Base-by-base conservation (phyloP, 37 sponge, comb jelly and placozoan species). In the Axinella damicornis region DNA sequence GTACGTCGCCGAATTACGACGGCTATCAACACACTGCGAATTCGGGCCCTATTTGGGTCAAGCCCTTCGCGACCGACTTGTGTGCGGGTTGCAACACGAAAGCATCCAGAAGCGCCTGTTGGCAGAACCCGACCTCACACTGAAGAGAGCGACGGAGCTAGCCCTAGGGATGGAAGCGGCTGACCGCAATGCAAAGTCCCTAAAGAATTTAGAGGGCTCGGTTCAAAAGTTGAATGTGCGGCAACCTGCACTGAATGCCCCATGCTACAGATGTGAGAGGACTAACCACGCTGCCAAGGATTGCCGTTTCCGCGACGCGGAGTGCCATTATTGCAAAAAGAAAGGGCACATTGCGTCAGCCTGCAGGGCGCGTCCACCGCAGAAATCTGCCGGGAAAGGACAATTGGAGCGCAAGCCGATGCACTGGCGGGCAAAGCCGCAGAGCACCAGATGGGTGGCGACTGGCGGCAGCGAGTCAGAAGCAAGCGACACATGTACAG, bases 91-190 rank as follows among this genome's bases (percentile, higher is more conserved):
- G 77, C 39, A 28, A 11, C 28, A 17, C 39, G 58, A 57, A 28
- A 37, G 60, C 18, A 58, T 59, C 19, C 56, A 73, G 40, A 52
- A 22, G 40, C 22, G 53, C 46, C 24, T 73, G 28, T 53, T 73
- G 40, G 22, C 30, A 14, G 74, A 73, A 40, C 40, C 56, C 25
- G 74, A 73, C 22, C 40, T 40, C 24, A 73, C 25, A 15, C 56
- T 73, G 2, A n/a, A 16, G 14, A 32, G 4, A 21, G 73, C 41
- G 18, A 15, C 36, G 1, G 41, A 72, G 36, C 33, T 72, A 72
- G 41, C 73, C 40, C 73, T 37, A 46, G 73, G 73, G 22, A 72
- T 72, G 36, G 73, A 72, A 38, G 41, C 73, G 25, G 64, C 64
- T 5, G 11, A 62, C 27, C 4, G 12, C 5, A 4, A 27, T 4